Base-by-base conservation (phyloP, 2,113 vertebrate species). In the Hemiprocne comata region DNA sequence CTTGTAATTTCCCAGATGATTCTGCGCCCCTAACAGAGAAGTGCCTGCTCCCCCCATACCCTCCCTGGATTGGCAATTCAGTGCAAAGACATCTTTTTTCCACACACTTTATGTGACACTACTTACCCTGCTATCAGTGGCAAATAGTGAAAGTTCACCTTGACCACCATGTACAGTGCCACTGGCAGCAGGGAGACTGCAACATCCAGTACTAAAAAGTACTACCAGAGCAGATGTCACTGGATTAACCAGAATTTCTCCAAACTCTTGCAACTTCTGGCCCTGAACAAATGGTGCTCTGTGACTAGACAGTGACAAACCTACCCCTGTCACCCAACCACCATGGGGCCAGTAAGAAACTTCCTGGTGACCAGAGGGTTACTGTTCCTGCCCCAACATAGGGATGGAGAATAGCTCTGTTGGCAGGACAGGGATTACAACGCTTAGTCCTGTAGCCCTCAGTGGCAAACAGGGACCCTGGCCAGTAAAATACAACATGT, bases 401-500 rank as follows among this genome's bases (percentile, higher is more conserved):
- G 42, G 33, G 19, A 31, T 23, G 17, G 19, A 55, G 46, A 64
- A 33, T 33, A 87, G 50, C 28, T 89, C 31, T 53, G 14, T 3
- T 71, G 60, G 15, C 16, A 87, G 69, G 26, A 60, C 5, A 48
- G n/a, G 23, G n/a, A 31, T 33, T 5, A 7, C 1, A 1, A 13
- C 40, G 28, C 33, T 61, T 36, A 64, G 48, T 38, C 51, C 25
- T n/a, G 5, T 1, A 4, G 5, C 21, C 29, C 33, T 72, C 6
- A 1, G 31, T 1, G 4, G 26, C 50, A 48, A 28, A n/a, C 1
- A 23, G 17, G 54, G 9, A n/a, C 36, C n/a, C 42, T 66, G 31
- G 38, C 15, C 24, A 50, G 17, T 65, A 57, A 40, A 67, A 20
- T 1, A 6, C 20, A 71, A 13, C 21, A 11, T 3, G 19, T 3